These are phyloP conservation scores for Caenorhabditis doughertyi DNA, from an alignment of 2,888 invertebrate genomes.

Conservation along the genomic window DNA sequence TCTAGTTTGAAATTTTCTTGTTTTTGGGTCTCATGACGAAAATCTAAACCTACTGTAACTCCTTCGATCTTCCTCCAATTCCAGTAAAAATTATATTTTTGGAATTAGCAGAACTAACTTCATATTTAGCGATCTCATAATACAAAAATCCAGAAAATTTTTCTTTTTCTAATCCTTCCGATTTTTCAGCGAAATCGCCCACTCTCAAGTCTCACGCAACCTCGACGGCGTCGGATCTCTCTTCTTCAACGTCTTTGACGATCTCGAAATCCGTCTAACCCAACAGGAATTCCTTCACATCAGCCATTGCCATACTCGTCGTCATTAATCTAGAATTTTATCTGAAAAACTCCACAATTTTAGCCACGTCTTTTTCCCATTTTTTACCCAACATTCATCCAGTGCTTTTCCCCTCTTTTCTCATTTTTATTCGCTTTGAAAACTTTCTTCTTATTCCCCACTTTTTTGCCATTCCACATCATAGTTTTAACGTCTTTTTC, in stretches of 20 bases:
- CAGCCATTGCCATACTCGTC: constrained; percentile 70
- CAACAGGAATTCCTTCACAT: constrained; percentile 78
- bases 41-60: no score
- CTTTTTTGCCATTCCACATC: neutral
- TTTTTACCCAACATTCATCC: no score
- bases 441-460: no score
- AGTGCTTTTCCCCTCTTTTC: no score
- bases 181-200: constrained; percentile 60
- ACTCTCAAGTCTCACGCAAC: constrained; percentile 63
- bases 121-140: no score
- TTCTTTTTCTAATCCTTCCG: neutral
- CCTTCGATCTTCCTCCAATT: no score
- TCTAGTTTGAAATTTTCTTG: no score
- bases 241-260: constrained; percentile 76
- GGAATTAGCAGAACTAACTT: no score
- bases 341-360: neutral
- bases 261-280: constrained; percentile 69
- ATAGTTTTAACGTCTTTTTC: neutral
- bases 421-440: no score
- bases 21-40: no score
- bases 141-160: neutral
- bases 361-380: neutral
- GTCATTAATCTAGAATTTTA: constrained; percentile 56
- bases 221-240: constrained; percentile 79
- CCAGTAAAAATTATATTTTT: no score